A percentile compares a stretch with the other conserved stretches of the same genome.
These are phyloP conservation scores for Clusia tigrina DNA, from an alignment of 2,888 invertebrate species.

Conservation along the genomic window DNA sequence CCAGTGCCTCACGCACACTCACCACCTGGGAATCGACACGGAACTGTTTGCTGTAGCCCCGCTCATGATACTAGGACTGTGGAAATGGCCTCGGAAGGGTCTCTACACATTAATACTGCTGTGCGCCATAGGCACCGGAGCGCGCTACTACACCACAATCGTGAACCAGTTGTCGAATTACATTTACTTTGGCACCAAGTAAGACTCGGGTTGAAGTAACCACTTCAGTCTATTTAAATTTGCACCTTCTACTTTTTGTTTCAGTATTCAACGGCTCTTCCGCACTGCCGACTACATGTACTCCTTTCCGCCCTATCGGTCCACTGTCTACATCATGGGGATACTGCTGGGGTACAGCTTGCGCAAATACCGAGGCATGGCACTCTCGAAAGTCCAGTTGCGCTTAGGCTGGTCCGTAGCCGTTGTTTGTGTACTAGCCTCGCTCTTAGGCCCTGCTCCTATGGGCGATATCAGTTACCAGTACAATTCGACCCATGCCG, in stretches of 20 bases:
- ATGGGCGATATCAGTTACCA: conserved; percentile 72
- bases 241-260: neutral
- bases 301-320: conserved; percentile 71
- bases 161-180: conserved; percentile 71
- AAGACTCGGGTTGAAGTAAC: conserved; percentile 52
- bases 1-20: conserved; percentile 76
- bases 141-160: conserved; percentile 71
- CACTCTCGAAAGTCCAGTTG: conserved; percentile 63
- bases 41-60: conserved; percentile 73
- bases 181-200: conserved; percentile 75
- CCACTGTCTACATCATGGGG: conserved; percentile 75
- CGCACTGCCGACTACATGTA: conserved; percentile 76
- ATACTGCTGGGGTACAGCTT: conserved; percentile 71
- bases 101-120: conserved; percentile 63
- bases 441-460: conserved; percentile 70
- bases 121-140: conserved; percentile 68
- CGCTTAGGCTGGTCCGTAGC: conserved; percentile 69
- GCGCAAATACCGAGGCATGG: conserved; percentile 64
- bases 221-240: neutral
- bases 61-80: conserved; percentile 67
- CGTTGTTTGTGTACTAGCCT: conserved; percentile 66
- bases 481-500: conserved; percentile 72
- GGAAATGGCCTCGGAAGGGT: conserved; percentile 71
- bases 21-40: conserved; percentile 76
- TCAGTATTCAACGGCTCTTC: conserved; percentile 71